Base-by-base conservation (phyloP, 2,113 vertebrate genomes). In the Odocoileus virginianus region DNA sequence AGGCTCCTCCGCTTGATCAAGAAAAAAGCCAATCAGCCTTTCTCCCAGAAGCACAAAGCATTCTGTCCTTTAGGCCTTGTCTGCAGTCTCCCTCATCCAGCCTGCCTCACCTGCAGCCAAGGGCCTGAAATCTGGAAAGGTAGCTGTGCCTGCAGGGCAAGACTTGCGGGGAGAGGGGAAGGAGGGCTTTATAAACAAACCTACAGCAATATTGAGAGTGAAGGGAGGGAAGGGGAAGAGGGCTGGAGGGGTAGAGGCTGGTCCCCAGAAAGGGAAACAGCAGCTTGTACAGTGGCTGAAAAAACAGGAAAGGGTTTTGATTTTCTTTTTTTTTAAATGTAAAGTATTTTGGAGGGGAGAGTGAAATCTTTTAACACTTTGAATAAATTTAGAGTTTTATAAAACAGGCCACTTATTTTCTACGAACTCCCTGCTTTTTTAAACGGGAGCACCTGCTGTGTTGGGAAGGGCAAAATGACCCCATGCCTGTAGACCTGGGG, bases 341-440 rank as follows among this genome's bases (percentile, higher is more conserved):
- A 98, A 98, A 97, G 64, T 98, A 99, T 99, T 99, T 99, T 98
- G 97, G 87, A 96, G 76, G 96, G 81, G 47, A 98, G 92, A 98
- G 97, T 97, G 60, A 89, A 94, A 88, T 95, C 98, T 99, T 98
- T 98, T 99, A 99, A 98, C 15, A 3, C 97, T 99, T 99, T 98
- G 97, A 99, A 99, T 99, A 99, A 99, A 99, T 61, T 12, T 98
- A 97, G 96, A 94, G 96, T 97, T 98, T 97, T 95, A 33, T 97
- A 97, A 94, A 96, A 94, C 47, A 43, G 71, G 82, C 40, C 71
- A 50, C 54, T 97, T 91, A 50, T 97, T 97, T 97, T 96, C 60
- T 97, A 33, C 54, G 57, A 16, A 76, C 33, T 95, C 83, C 91
- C 87, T 61, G 50, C 50, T 74, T 92, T 88, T 81, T 94, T 64